phyloP scores from a whole-genome alignment of 2,797 vertebrate species.

The Australoheros facetus region DNA sequence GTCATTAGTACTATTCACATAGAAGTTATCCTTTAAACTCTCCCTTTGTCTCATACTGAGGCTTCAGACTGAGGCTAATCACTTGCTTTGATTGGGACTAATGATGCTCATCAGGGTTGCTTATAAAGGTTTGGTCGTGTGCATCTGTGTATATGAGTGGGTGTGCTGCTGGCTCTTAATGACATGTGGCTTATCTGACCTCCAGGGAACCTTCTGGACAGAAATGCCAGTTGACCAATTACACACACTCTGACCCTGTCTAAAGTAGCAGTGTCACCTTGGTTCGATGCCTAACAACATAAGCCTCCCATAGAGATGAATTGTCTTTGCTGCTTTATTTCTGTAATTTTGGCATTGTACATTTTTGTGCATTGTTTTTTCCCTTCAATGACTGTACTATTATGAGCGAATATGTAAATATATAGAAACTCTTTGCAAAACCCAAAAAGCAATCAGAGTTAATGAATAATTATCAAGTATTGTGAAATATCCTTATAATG shows the following conservation, averaged over 20 bases:
- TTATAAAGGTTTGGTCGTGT: conserved; percentile 24
- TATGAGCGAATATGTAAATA: background rate
- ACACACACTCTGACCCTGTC: background rate
- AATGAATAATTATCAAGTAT: background rate
- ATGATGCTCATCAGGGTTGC: conserved; percentile 44
- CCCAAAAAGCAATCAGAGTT: background rate
- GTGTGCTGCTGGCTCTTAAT: conserved; percentile 10
- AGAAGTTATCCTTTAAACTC: conserved; percentile 8
- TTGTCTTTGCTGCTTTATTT: background rate
- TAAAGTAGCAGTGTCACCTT: background rate
- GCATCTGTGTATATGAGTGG: conserved; percentile 8
- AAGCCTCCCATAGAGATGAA: background rate
- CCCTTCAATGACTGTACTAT: rapidly evolving
- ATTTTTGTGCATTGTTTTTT: background rate
- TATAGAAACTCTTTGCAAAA: background rate
- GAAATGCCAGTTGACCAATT: conserved; percentile 42
- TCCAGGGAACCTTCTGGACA: conserved; percentile 18
- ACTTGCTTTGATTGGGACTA: conserved; percentile 54
- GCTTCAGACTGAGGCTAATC: conserved; percentile 38
- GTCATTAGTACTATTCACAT: conserved; percentile 10
- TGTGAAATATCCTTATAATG: background rate
- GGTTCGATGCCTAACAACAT: background rate
- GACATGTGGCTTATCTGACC: conserved; percentile 13
- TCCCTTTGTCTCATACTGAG: conserved; percentile 8
- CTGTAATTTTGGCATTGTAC: background rate